These are phyloP conservation scores for Drosophila neoperkinsi DNA, from an alignment of 2,888 invertebrate species.

Conservation along the genomic window DNA sequence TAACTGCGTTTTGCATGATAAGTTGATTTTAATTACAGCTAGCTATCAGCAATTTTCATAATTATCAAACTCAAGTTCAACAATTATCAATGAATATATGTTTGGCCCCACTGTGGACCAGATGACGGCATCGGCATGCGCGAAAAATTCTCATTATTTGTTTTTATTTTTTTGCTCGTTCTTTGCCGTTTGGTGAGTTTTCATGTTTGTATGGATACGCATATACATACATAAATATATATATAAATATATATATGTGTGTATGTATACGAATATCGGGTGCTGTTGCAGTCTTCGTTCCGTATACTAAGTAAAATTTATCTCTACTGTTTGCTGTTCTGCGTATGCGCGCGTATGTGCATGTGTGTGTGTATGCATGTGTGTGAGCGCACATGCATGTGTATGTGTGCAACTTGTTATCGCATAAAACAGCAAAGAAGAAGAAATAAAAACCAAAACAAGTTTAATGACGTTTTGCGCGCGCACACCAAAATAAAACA, in stretches of 20 bases:
- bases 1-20: conserved; percentile 8
- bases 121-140: conserved; percentile 76
- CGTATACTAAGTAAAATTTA: conserved; percentile 68
- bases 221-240: not conserved
- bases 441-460: conserved; percentile 77
- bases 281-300: conserved; percentile 47
- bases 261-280: conserved; percentile 20
- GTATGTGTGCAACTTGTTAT: conserved; percentile 76
- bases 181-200: conserved; percentile 32
- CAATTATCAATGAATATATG: conserved; percentile 40
- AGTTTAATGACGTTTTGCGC: conserved; percentile 82
- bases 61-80: conserved; percentile 7
- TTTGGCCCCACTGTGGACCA: conserved; percentile 61
- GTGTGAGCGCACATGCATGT: conserved; percentile 9
- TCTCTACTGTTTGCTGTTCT: conserved; percentile 61
- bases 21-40: conserved; percentile 19
- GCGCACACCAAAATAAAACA: conserved; percentile 58
- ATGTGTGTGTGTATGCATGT: conserved; percentile 3
- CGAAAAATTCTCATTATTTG: conserved; percentile 56
- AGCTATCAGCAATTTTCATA: conserved; percentile 25
- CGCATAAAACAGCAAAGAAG: conserved; percentile 69
- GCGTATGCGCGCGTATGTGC: conserved; percentile 47
- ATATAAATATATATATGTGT: conserved; percentile 13
- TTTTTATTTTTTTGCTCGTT: conserved; percentile 15
- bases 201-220: conserved; percentile 28